Conservation (phyloP, 1,140 invertebrate species). For the Trichogramma pretiosum region DNA sequence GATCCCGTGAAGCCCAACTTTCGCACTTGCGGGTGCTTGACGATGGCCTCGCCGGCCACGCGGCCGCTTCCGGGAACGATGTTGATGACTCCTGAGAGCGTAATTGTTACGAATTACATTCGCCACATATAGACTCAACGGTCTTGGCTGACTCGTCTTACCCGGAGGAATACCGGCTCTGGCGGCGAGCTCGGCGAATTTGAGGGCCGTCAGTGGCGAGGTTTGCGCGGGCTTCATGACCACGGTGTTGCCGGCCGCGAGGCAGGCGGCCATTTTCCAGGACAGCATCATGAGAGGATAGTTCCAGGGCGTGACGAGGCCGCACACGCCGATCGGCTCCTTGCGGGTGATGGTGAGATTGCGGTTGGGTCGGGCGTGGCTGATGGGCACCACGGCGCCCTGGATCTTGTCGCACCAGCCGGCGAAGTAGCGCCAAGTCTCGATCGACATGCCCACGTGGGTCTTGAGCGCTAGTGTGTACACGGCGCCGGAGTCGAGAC, state of each 20-base stretch:
- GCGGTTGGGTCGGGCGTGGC: constrained; percentile 78
- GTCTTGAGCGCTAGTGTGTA: constrained; percentile 93
- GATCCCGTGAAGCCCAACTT: constrained; percentile 94
- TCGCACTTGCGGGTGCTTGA: constrained; percentile 71
- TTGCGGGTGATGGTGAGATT: constrained; percentile 82
- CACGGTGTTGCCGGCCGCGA: constrained; percentile 87
- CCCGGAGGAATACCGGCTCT: constrained; percentile 81
- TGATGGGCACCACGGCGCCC: constrained; percentile 84
- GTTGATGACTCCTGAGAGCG: constrained; percentile 69
- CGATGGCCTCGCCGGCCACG: constrained; percentile 73
- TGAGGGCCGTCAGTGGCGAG: constrained; percentile 82
- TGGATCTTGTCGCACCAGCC: constrained; percentile 94
- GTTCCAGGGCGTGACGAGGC: constrained; percentile 95
- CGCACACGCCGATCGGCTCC: constrained; percentile 88
- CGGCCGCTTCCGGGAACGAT: constrained; percentile 76
- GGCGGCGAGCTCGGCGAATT: constrained; percentile 82
- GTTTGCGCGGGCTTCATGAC: constrained; percentile 93
- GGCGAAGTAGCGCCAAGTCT: constrained; percentile 86
- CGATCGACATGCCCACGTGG: constrained; percentile 88
- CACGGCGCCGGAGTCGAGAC: constrained; percentile 87
- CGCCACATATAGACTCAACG: not conserved
- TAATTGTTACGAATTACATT: no score
- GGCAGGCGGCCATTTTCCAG: constrained; percentile 95
- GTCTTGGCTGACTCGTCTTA: no score
- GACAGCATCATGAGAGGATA: constrained; percentile 97